Evolutionary conservation across 2,888 invertebrate genomes (phyloP), one percentile per base, ranked within the genome.

Genomic region (Cremastinae sp.): DNA sequence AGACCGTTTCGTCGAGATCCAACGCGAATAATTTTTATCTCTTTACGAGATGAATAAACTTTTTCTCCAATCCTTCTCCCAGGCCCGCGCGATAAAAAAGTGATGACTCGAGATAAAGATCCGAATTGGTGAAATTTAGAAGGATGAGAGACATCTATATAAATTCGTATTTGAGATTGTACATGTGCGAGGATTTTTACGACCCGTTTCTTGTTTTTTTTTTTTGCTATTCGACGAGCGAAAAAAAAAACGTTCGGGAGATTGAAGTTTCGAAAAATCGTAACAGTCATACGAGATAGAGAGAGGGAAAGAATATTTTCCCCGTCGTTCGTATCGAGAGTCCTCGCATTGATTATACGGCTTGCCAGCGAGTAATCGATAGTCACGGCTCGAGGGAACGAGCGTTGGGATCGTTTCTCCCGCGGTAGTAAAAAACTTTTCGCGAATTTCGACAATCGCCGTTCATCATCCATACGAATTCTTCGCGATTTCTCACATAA

Each of bases 341-440:
- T 56, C 36, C 51, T 51, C 62, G 51, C 56, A 43, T 10, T 56
- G 61, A 66, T 59, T 66, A 20, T 28, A 51, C 38, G 66, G 47
- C 38, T 12, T 41, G 51, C 53, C 41, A 59, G 66, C 66, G 66
- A 68, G 54, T 34, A 72, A 75, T 75, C 75, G 66, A 75, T 75
- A 75, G 66, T 68, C 72, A 68, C 45, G 47, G 47, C 47, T 45
- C 56, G 66, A 16, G 66, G 38, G 66, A 56, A 56, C 34, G 47
- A 22, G 22, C 34, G 14, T 38, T 34, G 28, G 54, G 28, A 66
- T 54, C 34, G 28, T 65, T 54, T 54, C 65, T 54, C 64, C 12
- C 28, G 43, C 45, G 43, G 54, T 59, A 49, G 9, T 18, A 16
- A n/a, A 61, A 28, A 34, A 41, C 2, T 47, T 34, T 16, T 28